Conservation (phyloP, 1,140 invertebrate species). For the Diuraphis noxia region DNA sequence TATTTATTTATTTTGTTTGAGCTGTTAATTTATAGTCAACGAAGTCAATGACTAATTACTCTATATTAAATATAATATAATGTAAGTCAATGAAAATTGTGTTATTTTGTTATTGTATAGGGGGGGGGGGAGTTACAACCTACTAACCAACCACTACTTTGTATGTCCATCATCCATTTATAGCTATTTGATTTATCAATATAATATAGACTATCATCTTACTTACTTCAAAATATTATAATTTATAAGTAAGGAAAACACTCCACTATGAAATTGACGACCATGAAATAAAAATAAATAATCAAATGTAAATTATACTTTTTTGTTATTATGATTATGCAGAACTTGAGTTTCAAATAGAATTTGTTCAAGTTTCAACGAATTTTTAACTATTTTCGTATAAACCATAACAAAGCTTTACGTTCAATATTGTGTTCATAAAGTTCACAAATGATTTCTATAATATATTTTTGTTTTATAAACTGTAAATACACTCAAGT, state of each 20-base stretch:
- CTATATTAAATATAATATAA: not conserved
- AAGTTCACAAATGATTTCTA: not conserved
- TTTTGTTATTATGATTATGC: no score
- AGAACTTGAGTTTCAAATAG: no score
- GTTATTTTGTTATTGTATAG: no score
- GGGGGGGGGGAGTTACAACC: no score
- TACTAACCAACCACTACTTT: no score
- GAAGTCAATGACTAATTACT: not conserved
- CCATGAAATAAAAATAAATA: not conserved
- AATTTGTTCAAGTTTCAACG: not conserved
- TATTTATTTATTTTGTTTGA: not conserved
- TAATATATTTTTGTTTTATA: not conserved
- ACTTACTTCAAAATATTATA: not conserved
- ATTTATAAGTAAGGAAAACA: not conserved
- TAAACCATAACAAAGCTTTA: not conserved
- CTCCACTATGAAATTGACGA: not conserved
- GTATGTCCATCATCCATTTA: not conserved
- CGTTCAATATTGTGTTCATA: no score
- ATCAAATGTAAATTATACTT: not conserved
- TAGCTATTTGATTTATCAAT: not conserved
- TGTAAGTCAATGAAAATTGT: no score
- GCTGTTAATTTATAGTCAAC: not conserved
- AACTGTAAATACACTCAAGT: not conserved
- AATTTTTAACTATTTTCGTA: not conserved
- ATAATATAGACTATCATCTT: not conserved